Conservation (phyloP, 1,140 invertebrate species). For the Bacillus rossius region DNA sequence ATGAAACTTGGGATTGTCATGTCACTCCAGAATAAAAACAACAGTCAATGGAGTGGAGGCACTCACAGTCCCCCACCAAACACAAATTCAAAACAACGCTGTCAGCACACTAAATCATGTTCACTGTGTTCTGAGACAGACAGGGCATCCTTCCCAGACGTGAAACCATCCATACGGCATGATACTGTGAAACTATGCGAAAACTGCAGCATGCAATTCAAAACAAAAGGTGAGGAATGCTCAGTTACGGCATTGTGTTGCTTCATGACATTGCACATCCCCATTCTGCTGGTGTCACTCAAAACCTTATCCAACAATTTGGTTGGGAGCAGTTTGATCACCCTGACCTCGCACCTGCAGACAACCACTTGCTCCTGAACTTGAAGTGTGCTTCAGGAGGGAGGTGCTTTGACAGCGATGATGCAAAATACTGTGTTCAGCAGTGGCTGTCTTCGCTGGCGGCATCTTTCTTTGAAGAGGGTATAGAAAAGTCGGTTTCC, state of each 20-base stretch:
- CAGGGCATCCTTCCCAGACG: slow-evolving; percentile 23
- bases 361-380: slow-evolving; percentile 19
- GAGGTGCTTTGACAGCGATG: no score
- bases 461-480: no score
- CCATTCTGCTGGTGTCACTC: slow-evolving; percentile 25
- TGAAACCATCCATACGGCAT: slow-evolving; percentile 24
- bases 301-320: slow-evolving; percentile 18
- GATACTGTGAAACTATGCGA: slow-evolving; percentile 24
- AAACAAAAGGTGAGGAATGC: slow-evolving; percentile 19
- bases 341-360: slow-evolving; percentile 25
- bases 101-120: neutral
- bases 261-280: slow-evolving; percentile 37
- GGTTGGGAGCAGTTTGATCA: slow-evolving; percentile 34
- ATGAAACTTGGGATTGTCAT: no score
- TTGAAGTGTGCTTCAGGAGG: no score
- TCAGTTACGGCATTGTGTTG: slow-evolving; percentile 23
- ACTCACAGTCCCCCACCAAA: no score
- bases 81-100: neutral
- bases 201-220: slow-evolving; percentile 16
- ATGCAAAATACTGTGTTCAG: no score
- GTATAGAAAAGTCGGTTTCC: no score
- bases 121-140: slow-evolving; percentile 17
- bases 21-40: no score
- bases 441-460: no score
- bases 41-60: no score